Base-by-base conservation (phyloP, 1,140 invertebrate genomes). In the Neoseiulus cucumeris region DNA sequence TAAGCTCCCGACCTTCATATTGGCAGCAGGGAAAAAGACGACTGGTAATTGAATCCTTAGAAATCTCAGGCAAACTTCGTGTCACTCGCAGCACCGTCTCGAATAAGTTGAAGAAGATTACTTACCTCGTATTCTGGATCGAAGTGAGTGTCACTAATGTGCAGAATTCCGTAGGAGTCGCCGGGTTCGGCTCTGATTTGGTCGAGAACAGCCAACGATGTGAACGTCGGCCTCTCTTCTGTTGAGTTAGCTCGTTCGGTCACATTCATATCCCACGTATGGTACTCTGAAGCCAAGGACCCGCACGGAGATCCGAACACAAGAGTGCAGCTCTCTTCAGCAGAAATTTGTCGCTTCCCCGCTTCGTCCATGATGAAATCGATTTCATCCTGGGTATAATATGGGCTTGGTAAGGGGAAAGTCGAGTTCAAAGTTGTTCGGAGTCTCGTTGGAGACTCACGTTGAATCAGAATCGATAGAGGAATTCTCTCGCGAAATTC, bases 101-200 rank as follows among this genome's bases (percentile, higher is more conserved):
- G 4, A 14, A 14, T 4, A 22, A 22, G 4, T 14, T 4, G 4
- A 22, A 22, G 45, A 47, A 5, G 45, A 20, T 47, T 47, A 4
- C 87, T 89, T 79, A 90, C 87, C 66, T 84, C 83, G 71, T 95
- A 94, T 71, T 90, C 87, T 0, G 88, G 88, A 78, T 95, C 91
- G 72, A 87, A 91, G 74, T 93, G 90, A 0, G 89, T 92, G 74
- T 93, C 91, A 0, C 89, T 91, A 51, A 95, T 82, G 71, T 95
- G 91, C 5, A 95, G 77, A 5, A 94, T 59, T 29, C 51, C 51
- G 22, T 59, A 59, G 22, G 51, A 5, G 14, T 59, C 51, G 1
- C 33, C 51, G 22, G 14, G 17, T 9, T 39, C 33, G 17, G 51
- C 51, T 25, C 22, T 17, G 4, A 59, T 59, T 9, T 59, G 14